A percentile compares a stretch with the other conserved stretches of the same genome.
phyloP scores from a whole-genome alignment of 2,888 invertebrate genomes.

The Eilema griseolum region DNA sequence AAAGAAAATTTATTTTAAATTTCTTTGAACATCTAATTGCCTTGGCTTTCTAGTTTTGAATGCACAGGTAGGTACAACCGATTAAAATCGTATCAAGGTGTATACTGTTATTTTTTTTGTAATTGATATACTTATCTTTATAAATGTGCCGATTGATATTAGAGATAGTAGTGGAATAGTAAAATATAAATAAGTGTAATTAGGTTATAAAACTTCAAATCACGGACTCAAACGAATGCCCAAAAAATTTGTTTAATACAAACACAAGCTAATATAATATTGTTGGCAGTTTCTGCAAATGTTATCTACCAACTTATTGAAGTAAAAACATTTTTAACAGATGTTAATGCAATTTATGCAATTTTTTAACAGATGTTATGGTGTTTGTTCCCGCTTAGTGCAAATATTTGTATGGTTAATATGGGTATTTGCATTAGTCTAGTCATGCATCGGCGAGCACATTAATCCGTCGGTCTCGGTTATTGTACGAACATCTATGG shows the following conservation, averaged over 20 bases:
- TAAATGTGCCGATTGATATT: not conserved
- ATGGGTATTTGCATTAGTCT: too few relatives aligned
- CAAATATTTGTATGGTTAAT: too few relatives aligned
- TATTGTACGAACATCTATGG: too few relatives aligned
- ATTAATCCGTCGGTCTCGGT: too few relatives aligned
- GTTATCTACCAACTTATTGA: too few relatives aligned
- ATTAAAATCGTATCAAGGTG: slow-evolving; percentile 6
- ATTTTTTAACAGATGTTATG: too few relatives aligned
- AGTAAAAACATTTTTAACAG: not conserved
- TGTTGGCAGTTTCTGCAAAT: not conserved
- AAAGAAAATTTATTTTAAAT: not conserved
- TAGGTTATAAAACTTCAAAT: too few relatives aligned
- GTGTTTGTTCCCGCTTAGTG: too few relatives aligned
- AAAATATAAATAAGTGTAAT: not conserved
- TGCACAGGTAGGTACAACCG: not conserved
- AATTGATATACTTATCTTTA: not conserved
- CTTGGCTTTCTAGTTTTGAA: slow-evolving; percentile 5
- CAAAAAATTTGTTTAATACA: too few relatives aligned
- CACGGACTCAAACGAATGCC: too few relatives aligned
- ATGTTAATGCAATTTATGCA: not conserved
- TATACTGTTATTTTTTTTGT: not conserved
- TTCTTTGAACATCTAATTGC: not conserved
- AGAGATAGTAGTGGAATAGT: not conserved
- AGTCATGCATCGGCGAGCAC: too few relatives aligned
- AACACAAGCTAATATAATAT: too few relatives aligned